Conservation (phyloP, 2,888 invertebrate genomes). For the Cheilosia pagana region DNA sequence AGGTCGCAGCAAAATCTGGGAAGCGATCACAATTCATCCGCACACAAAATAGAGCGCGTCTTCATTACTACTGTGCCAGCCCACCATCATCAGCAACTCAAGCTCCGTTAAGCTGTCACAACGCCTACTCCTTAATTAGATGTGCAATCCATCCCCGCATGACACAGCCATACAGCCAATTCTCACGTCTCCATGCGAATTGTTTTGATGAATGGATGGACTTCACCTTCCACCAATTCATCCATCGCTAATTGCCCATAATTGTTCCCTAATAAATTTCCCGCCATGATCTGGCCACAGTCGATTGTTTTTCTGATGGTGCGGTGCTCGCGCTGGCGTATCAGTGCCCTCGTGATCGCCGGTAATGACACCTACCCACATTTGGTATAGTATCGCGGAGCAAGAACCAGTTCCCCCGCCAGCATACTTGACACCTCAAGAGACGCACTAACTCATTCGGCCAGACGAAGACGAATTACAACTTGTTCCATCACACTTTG, state of each 20-base stretch:
- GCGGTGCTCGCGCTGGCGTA: slow-evolving; percentile 46
- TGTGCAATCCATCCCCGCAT: not conserved
- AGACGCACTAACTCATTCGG: slow-evolving; percentile 45
- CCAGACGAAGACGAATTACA: slow-evolving; percentile 75
- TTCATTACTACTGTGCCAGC: not conserved
- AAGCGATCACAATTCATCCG: not conserved
- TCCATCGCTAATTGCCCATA: slow-evolving; percentile 74
- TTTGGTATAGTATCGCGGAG: slow-evolving; percentile 58
- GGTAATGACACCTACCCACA: slow-evolving; percentile 70
- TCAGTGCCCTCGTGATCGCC: slow-evolving; percentile 58
- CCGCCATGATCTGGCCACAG: slow-evolving; percentile 58
- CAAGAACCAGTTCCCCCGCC: slow-evolving; percentile 57
- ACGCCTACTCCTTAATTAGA: slow-evolving; percentile 28
- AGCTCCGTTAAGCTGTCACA: not conserved
- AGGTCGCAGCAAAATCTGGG: not conserved
- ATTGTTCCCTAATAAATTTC: slow-evolving; percentile 72
- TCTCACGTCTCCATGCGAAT: not conserved
- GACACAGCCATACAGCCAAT: not conserved
- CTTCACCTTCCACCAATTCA: slow-evolving; percentile 62
- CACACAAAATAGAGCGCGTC: not conserved
- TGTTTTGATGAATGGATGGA: slow-evolving; percentile 61
- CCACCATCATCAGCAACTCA: slow-evolving; percentile 1
- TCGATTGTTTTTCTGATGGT: slow-evolving; percentile 61
- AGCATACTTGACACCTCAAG: slow-evolving; percentile 66
- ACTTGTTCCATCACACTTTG: slow-evolving; percentile 72